phyloP scores from a whole-genome alignment of 2,113 vertebrate genomes.

The Dromaius novaehollandiae region DNA sequence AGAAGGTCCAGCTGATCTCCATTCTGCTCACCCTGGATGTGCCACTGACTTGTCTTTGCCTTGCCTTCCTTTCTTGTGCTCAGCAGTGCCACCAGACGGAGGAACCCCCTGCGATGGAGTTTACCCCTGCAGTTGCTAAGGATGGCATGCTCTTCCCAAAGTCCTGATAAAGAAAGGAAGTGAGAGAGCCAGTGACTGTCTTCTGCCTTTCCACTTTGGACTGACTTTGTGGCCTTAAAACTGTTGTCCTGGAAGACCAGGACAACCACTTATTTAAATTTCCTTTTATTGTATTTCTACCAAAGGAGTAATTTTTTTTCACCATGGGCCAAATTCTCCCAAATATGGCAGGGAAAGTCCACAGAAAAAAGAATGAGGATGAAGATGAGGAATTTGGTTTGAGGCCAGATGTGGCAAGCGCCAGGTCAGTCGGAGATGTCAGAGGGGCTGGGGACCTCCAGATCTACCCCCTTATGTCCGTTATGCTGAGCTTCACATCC shows the following conservation, averaged over 20 bases:
- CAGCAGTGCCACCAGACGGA: background rate
- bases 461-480: no score
- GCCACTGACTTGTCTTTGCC: background rate
- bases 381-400: background rate
- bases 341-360: background rate
- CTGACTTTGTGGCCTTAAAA: background rate
- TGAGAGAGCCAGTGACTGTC: background rate
- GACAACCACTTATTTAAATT: background rate
- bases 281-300: background rate
- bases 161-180: background rate
- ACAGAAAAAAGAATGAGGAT: background rate
- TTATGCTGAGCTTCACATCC: background rate
- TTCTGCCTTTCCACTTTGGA: background rate
- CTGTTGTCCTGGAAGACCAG: background rate
- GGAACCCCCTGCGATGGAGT: background rate
- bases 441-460: background rate
- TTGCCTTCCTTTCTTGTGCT: background rate
- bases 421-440: background rate
- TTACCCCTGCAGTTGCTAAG: background rate
- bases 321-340: background rate
- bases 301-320: background rate
- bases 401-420: background rate
- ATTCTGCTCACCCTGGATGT: background rate
- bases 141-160: background rate
- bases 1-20: background rate